Base-by-base conservation (phyloP, 1,140 invertebrate species). In the Maconellicoccus hirsutus region DNA sequence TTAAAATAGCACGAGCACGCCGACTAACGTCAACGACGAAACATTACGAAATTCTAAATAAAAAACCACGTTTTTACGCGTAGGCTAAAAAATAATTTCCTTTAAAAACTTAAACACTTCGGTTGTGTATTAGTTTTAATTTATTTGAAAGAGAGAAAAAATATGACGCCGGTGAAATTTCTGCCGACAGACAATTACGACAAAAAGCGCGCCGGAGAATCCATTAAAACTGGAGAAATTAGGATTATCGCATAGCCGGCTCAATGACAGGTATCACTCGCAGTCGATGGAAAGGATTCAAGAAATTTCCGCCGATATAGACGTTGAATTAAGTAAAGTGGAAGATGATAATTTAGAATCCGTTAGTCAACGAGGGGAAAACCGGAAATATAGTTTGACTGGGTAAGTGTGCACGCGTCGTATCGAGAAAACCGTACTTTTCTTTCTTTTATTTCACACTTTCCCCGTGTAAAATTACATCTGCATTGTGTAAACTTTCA, bases 251-350 rank as follows among this genome's bases (percentile, higher is more conserved):
- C 86, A 89, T 75, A 91, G 89, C n/a, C 84, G 89, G 71, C 79
- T 94, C 3, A 94, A 94, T 76, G 92, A 93, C 70, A 81, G 92
- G 1, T 94, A 94, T 75, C 91, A 91, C 75, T 70, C 70, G 16
- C 70, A 70, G 70, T 92, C 90, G 10, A 86, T 91, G 21, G 91
- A 93, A 69, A 83, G 84, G 84, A 78, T 83, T 83, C 76, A 75
- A 71, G 76, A 76, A 74, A 72, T 74, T 10, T 75, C 73, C 52
- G 70, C 63, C 42, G 70, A 71, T 21, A 27, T 72, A 21, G 61
- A 74, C 27, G 70, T 52, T 4, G 73, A 75, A 33, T 25, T 71
- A n/a, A 39, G 52, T n/a, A 71, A 71, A 25, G 74, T 80, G 0
- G 82, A 83, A 39, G 83, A 83, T 69, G 83, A 84, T 70, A 82